These are phyloP conservation scores for Tridacna gigas DNA, from an alignment of 2,888 invertebrate species.

Conservation along the genomic window DNA sequence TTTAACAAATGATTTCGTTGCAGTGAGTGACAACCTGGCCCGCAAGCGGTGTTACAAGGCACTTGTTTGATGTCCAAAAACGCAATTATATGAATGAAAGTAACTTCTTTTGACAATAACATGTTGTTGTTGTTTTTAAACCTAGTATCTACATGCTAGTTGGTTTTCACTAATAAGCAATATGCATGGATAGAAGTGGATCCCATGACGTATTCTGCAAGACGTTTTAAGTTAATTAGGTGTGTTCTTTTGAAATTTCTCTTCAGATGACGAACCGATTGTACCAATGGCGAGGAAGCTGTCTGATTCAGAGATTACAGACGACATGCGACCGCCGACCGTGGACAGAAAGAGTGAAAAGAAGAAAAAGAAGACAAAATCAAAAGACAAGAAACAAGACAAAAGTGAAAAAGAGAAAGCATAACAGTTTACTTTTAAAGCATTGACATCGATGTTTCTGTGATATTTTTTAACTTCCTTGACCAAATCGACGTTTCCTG, in stretches of 20 bases:
- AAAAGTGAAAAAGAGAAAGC: neutral
- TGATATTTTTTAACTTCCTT: too few species aligned
- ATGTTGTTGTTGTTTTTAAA: neutral
- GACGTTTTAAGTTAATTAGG: neutral
- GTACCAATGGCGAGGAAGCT: neutral
- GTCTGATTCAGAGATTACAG: neutral
- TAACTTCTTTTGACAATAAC: neutral
- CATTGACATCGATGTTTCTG: too few species aligned
- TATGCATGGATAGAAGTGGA: neutral
- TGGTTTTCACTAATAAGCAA: neutral
- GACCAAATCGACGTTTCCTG: too few species aligned
- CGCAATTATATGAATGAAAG: neutral
- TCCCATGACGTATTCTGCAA: neutral
- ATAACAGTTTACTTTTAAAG: neutral
- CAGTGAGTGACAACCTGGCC: too few species aligned
- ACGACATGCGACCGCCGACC: slow-evolving; percentile 1
- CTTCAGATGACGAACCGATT: slow-evolving; percentile 17
- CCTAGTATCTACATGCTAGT: neutral
- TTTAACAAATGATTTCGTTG: too few species aligned
- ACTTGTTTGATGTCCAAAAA: too few species aligned
- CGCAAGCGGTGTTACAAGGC: too few species aligned
- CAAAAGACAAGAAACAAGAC: neutral
- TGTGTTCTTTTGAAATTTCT: neutral
- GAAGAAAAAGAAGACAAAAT: slow-evolving; percentile 10
- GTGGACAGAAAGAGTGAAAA: neutral